Conservation (phyloP, 1,140 invertebrate species). For the Cyclina sinensis region DNA sequence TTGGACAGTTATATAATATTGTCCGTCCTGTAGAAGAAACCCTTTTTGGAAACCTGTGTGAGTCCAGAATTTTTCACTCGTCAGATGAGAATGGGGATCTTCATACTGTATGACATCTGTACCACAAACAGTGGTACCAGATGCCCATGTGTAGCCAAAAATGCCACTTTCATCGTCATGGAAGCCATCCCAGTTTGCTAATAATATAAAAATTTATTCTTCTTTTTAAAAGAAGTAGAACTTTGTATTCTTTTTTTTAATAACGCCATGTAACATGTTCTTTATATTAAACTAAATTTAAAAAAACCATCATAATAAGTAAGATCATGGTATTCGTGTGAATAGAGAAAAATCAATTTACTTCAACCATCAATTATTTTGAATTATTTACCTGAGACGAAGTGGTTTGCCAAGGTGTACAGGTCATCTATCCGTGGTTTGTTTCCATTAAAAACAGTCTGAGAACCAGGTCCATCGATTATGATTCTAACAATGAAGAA, state of each 20-base stretch:
- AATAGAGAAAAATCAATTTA: too few relatives aligned
- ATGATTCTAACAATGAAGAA: conserved; percentile 67
- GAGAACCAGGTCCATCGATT: conserved; percentile 70
- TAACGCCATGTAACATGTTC: too few relatives aligned
- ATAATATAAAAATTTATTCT: too few relatives aligned
- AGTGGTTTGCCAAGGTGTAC: conserved; percentile 74
- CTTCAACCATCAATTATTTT: too few relatives aligned
- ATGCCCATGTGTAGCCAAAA: conserved; percentile 78
- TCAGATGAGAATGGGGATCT: conserved; percentile 77
- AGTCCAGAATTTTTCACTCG: conserved; percentile 75
- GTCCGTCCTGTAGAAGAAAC: conserved; percentile 74
- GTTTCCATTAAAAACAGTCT: conserved; percentile 79
- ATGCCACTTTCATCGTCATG: conserved; percentile 80
- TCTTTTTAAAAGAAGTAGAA: too few relatives aligned
- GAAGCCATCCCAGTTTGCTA: conserved; percentile 81
- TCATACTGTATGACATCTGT: conserved; percentile 68
- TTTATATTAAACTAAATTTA: too few relatives aligned
- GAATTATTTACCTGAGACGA: conserved; percentile 76
- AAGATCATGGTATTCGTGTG: too few relatives aligned
- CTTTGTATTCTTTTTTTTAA: too few relatives aligned
- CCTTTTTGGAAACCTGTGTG: conserved; percentile 73
- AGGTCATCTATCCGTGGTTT: conserved; percentile 68
- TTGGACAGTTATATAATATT: conserved; percentile 77
- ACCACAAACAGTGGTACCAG: conserved; percentile 72
- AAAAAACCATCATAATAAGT: too few relatives aligned